phyloP scores from a whole-genome alignment of 1,140 invertebrate genomes.

The Bacillus rossius region DNA sequence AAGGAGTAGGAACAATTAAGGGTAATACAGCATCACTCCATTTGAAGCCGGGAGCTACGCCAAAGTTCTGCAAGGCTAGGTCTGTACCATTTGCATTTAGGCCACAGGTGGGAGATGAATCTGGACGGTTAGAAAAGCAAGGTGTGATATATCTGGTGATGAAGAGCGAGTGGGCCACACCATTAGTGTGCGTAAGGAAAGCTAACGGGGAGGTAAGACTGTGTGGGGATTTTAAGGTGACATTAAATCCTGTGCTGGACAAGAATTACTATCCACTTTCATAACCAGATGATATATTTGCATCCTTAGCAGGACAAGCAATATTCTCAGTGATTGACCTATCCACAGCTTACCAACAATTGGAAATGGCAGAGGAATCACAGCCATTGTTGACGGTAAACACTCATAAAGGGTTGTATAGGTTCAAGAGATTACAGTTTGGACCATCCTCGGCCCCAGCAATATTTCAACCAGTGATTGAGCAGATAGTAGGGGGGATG shows the following conservation, averaged over 20 bases:
- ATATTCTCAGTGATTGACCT: conserved; percentile 34
- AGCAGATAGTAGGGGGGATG: too few relatives aligned
- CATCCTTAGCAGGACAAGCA: conserved; percentile 10
- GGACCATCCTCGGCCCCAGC: background rate
- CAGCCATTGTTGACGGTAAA: conserved; percentile 29
- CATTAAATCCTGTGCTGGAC: conserved; percentile 5
- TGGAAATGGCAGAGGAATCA: conserved; percentile 27
- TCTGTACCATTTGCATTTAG: conserved; percentile 27
- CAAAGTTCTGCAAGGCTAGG: conserved; percentile 17
- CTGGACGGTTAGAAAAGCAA: conserved; percentile 23
- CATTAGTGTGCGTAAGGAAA: conserved; percentile 31
- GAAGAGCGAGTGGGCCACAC: conserved; percentile 33
- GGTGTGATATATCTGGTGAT: conserved; percentile 22
- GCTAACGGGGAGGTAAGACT: conserved; percentile 29
- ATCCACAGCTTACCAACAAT: conserved; percentile 30
- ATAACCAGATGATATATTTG: conserved; percentile 12
- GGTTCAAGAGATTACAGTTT: conserved; percentile 27
- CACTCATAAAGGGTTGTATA: conserved; percentile 34
- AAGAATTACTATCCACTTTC: conserved; percentile 25
- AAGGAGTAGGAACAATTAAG: too few relatives aligned
- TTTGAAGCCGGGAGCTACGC: conserved; percentile 14
- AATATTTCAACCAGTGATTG: conserved; percentile 3
- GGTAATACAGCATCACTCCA: background rate
- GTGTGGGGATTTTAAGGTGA: conserved; percentile 30
- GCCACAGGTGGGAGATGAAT: conserved; percentile 28